Base-by-base conservation (phyloP, 2,113 vertebrate species). In the Benitochromis conjunctus region DNA sequence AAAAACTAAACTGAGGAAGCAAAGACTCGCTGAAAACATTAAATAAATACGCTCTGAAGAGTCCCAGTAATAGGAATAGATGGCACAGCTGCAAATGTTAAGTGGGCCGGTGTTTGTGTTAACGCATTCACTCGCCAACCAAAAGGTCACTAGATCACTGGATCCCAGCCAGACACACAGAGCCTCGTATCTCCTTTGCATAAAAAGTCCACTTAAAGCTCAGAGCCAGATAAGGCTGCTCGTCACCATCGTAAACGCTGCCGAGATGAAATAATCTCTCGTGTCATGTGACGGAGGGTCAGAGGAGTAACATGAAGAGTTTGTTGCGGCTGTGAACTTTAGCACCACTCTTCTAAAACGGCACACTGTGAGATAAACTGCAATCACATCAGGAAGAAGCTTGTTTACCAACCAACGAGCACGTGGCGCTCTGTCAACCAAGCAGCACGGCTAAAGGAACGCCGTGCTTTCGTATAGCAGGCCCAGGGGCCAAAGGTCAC, bases 51-150 rank as follows among this genome's bases (percentile, higher is more conserved):
- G 0, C 18, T 10, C 5, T 10, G 57, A 34, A 60, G 5, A 34
- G 4, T 29, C 57, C 29, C 29, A 34, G 29, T 2, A 0, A 19
- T 60, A 34, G 29, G 19, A 0, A 19, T 60, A 34, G 57, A 34
- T 1, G 0, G 57, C 29, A 1, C 29, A n/a, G 31, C 31, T 38
- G 19, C 3, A n/a, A 36, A 38, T n/a, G n/a, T n/a, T 64, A 12
- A 34, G 2, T 64, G 10, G 0, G 31, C 14, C 31, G 26, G 26
- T 38, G 36, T 58, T 0, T 18, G 57, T 58, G 26, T 58, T 58
- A 31, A 31, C 7, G n/a, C 7, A 9, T 14, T 69, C 4, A 9
- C 36, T 69, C 21, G 12, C 19, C 1, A 1, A 24, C 19, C 64
- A 69, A 46, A 69, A 46, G 64, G 24, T 46, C 13, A 43, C 13